Evolutionary conservation across 2,797 vertebrate genomes (phyloP), one percentile per base, ranked within the genome.

Genomic region (Crenuchus spilurus): DNA sequence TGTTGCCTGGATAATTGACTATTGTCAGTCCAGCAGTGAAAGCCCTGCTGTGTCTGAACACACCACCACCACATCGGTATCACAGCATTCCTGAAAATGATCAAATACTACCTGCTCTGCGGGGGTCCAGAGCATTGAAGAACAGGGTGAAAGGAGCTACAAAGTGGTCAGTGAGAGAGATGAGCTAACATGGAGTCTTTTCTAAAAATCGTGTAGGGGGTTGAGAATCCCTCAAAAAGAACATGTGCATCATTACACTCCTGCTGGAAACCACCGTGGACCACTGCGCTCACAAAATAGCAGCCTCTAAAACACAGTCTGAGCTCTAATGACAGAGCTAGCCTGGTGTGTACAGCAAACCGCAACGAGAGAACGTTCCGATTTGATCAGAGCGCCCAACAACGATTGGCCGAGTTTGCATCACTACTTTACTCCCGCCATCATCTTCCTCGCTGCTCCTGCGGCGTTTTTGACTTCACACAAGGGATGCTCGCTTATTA

Each of bases 401-500:
- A 28, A 18, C 46, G 24, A 28, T 24, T 37, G 48, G 16, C 30
- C 5, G 4, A 30, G 39, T 39, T 64, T 48, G 67, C 49, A 55
- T 70, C 74, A 69, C 22, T 24, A 24, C 18, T 28, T 58, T 54
- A 16, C 52, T 55, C 44, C 44, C 51, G 24, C 55, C 54, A 31
- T 61, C n/a, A 41, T 58, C 64, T 7, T 67, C 31, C 52, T 30
- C 52, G 55, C 55, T 8, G 55, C n/a, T 54, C 18, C 64, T 54
- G 28, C 55, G 16, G 72, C 11, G 10, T 31, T 52, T 55, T n/a
- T 55, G 18, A 6, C 44, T 67, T 70, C 60, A 48, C 74, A 31
- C 60, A 39, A 61, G 22, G 20, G 74, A 48, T 16, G 31, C 57
- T 46, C 51, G 51, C 28, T 62, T 62, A 52, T 72, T 72, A 70